These are phyloP conservation scores for Bufo bufo DNA, from an alignment of 2,113 vertebrate genomes.

Conservation along the genomic window DNA sequence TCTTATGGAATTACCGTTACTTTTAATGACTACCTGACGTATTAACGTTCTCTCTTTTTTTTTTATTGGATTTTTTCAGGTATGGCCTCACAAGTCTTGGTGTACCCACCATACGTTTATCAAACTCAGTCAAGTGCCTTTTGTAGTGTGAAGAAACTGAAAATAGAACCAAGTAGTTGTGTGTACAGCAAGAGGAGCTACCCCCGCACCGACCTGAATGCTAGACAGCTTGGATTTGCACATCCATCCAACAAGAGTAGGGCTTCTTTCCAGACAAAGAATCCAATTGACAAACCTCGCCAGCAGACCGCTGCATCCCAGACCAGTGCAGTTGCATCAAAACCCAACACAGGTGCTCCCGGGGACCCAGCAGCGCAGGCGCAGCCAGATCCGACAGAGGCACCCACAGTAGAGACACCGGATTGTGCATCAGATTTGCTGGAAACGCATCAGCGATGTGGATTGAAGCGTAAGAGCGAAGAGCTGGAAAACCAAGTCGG, in stretches of 20 bases:
- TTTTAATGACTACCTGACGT: too few relatives aligned
- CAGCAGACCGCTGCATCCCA: conserved; percentile 85
- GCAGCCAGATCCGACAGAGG: conserved; percentile 66
- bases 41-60: not conserved
- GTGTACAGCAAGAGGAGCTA: conserved; percentile 94
- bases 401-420: conserved; percentile 67
- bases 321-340: conserved; percentile 85
- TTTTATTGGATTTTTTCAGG: conserved; percentile 70
- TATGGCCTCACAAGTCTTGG: conserved; percentile 99
- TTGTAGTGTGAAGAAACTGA: conserved; percentile 99
- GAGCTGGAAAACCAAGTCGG: conserved; percentile 87
- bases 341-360: conserved; percentile 79
- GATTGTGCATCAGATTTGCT: conserved; percentile 78
- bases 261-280: conserved; percentile 86
- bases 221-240: conserved; percentile 89
- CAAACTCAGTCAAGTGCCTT: conserved; percentile 99
- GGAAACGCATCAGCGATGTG: conserved; percentile 91
- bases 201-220: conserved; percentile 90
- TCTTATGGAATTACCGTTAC: not conserved
- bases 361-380: conserved; percentile 75
- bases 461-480: conserved; percentile 98
- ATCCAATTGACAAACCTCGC: conserved; percentile 77
- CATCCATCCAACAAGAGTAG: conserved; percentile 81
- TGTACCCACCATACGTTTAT: conserved; percentile 99
- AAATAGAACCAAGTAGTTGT: conserved; percentile 96